Base-by-base conservation (phyloP, 2,888 invertebrate species). In the Lasius platythorax region DNA sequence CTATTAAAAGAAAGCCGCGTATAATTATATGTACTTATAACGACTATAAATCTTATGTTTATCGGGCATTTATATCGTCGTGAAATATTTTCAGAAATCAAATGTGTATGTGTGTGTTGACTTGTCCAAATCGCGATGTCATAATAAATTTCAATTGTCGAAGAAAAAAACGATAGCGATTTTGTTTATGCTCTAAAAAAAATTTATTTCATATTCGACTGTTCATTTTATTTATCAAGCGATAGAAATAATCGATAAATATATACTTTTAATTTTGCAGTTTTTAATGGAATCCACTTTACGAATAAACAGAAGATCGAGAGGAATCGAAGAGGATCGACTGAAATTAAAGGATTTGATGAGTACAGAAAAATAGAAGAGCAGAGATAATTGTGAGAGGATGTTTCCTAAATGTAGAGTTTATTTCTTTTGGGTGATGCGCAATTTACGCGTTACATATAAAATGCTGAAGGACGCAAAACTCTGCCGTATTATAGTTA, bases 381-480 rank as follows among this genome's bases (percentile, higher is more conserved):
- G 28, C 3, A 43, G 23, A 66, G 6, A 76, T 66, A 50, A 61
- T 40, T 50, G 64, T 8, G 15, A 40, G 18, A 66, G 3, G n/a
- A n/a, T 76, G n/a, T 67, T 56, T 78, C 18, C 23, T 23, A 23
- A 23, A 23, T 23, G 5, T 43, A 46, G 12, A 70, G 70, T 78
- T 78, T 79, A 79, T 70, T 72, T 33, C 18, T 53, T 53, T 8
- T n/a, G n/a, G 8, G 8, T 2, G 12, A 3, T 70, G 12, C 12
- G 8, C 8, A 61, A 12, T 23, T 46, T 58, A 37, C 8, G 11
- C 23, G 23, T 76, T n/a, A 56, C 33, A 53, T 15, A 50, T 50
- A 37, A 37, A 63, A 11, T 12, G 30, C 4, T 61, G 23, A 0
- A 61, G 23, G n/a, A 28, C 8, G 12, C 4, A 28, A 68, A 33